A percentile compares a stretch with the other conserved stretches of the same genome.
These are phyloP conservation scores for Oryzias celebensis DNA, from an alignment of 2,113 vertebrate species.

Conservation along the genomic window DNA sequence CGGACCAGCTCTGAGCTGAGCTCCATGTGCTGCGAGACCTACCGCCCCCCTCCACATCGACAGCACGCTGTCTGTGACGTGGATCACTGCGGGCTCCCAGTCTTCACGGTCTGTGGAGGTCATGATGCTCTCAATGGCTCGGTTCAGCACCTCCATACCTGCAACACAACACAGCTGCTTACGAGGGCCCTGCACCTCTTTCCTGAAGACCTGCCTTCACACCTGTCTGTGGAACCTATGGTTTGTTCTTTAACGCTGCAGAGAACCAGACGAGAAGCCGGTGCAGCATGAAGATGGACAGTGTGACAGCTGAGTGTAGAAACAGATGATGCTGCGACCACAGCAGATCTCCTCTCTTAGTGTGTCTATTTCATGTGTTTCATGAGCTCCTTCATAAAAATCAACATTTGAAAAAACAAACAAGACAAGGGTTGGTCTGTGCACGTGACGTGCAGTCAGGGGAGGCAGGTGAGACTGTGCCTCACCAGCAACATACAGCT, in stretches of 20 bases:
- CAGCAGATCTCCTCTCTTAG: no score
- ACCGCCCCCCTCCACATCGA: conserved; percentile 83
- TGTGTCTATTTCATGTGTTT: no score
- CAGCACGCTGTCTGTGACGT: conserved; percentile 86
- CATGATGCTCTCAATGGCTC: conserved; percentile 87
- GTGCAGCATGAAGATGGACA: no score
- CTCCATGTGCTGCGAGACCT: background rate
- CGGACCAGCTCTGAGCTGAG: conserved; percentile 1
- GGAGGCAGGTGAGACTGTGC: no score
- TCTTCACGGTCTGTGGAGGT: conserved; percentile 75
- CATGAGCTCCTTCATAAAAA: no score
- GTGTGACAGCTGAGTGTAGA: no score
- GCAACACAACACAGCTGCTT: conserved; percentile 7
- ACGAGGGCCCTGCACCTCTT: background rate
- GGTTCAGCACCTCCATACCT: conserved; percentile 95
- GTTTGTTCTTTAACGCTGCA: background rate
- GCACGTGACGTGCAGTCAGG: no score
- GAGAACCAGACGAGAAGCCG: no score
- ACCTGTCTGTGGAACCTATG: background rate
- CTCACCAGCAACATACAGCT: no score
- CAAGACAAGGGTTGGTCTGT: no score
- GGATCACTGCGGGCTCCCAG: conserved; percentile 85
- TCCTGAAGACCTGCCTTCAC: background rate
- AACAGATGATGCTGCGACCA: no score
- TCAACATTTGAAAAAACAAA: no score